phyloP scores from a whole-genome alignment of 2,797 vertebrate genomes.

The Ispidina picta region DNA sequence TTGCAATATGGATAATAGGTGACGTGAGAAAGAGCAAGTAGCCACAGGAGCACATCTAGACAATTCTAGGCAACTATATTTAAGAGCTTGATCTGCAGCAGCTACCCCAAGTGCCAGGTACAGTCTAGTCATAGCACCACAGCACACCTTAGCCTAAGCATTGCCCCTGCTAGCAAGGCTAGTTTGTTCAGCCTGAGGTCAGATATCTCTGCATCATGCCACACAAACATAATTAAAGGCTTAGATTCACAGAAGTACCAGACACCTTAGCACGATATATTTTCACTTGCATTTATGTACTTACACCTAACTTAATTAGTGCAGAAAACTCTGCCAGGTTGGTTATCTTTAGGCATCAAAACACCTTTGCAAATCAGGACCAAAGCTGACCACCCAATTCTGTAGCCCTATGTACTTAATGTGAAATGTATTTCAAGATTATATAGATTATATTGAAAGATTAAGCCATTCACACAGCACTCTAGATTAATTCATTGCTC shows the following conservation, averaged over 20 bases:
- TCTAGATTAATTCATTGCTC: conserved; percentile 44
- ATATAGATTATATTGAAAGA: background rate
- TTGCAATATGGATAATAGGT: conserved; percentile 15
- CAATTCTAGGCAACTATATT: background rate
- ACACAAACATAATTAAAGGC: background rate
- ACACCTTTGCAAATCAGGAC: conserved; percentile 19
- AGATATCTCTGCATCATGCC: background rate
- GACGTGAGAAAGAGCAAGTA: background rate
- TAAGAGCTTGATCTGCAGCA: background rate
- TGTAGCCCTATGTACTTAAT: background rate
- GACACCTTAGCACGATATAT: background rate
- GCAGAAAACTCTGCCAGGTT: background rate
- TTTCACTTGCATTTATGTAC: accelerated
- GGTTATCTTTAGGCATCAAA: background rate
- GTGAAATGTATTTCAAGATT: background rate
- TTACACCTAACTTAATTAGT: background rate
- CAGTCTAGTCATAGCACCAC: background rate
- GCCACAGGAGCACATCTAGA: background rate
- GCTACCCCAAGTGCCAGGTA: background rate
- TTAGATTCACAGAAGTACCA: background rate
- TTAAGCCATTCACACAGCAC: background rate
- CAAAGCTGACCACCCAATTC: background rate
- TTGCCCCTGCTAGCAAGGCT: background rate
- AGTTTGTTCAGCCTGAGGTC: background rate
- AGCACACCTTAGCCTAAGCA: background rate